Conservation (phyloP, 2,797 vertebrate genomes). For the Neopelma chrysocephalum region DNA sequence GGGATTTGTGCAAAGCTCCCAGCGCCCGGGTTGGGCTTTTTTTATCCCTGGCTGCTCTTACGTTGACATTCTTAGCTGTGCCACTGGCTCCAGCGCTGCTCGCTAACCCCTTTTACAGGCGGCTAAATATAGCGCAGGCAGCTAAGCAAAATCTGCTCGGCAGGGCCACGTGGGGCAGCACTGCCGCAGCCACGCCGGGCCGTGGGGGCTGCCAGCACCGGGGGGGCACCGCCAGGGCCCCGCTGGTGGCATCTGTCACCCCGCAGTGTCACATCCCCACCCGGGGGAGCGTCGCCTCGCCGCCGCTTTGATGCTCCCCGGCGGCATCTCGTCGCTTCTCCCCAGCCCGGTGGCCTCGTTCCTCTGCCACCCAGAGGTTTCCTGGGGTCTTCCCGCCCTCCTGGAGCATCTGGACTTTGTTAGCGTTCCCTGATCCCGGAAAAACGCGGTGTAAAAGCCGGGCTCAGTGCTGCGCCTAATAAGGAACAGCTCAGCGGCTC, state of each 20-base stretch:
- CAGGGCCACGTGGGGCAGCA: slow-evolving; percentile 13
- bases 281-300: fast-evolving
- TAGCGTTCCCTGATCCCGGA: background rate
- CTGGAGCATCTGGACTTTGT: background rate
- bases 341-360: fast-evolving
- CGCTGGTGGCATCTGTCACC: background rate
- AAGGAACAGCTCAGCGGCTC: fast-evolving
- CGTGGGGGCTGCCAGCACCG: background rate
- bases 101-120: slow-evolving; percentile 63
- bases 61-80: slow-evolving; percentile 59
- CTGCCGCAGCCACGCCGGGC: background rate
- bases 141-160: slow-evolving; percentile 59
- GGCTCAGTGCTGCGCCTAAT: background rate
- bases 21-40: slow-evolving; percentile 20
- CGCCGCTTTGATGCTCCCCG: fast-evolving
- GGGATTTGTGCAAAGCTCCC: slow-evolving; percentile 55
- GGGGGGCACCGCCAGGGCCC: background rate
- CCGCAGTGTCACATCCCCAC: fast-evolving
- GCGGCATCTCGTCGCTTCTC: fast-evolving
- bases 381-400: background rate
- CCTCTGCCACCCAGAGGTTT: background rate
- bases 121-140: slow-evolving; percentile 66
- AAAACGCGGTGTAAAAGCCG: background rate
- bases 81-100: slow-evolving; percentile 53
- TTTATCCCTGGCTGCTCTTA: slow-evolving; percentile 63